A percentile compares a stretch with the other conserved stretches of the same genome.
Conservation (phyloP, 1,140 invertebrate genomes). For the Sesamia nonagrioides region DNA sequence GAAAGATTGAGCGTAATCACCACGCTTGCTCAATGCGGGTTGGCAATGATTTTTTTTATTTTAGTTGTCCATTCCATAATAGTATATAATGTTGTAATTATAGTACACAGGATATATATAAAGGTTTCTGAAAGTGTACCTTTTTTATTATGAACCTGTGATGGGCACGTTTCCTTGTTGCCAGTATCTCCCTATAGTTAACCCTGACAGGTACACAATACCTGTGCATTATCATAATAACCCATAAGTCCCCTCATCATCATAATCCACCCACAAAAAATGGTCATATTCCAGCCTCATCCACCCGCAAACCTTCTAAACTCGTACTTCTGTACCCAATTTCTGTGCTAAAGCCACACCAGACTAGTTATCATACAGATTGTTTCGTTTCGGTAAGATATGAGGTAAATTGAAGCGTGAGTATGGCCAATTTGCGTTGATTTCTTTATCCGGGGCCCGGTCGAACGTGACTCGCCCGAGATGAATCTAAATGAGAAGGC, state of each 20-base stretch:
- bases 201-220: neutral
- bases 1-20: too few species aligned
- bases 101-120: too few species aligned
- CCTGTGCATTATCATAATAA: neutral
- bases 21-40: too few species aligned
- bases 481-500: slow-evolving; percentile 67
- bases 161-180: too few species aligned
- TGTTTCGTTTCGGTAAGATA: slow-evolving; percentile 69
- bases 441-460: slow-evolving; percentile 72
- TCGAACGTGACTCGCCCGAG: slow-evolving; percentile 45
- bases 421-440: slow-evolving; percentile 76
- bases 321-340: neutral
- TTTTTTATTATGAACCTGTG: too few species aligned
- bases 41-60: too few species aligned
- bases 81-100: too few species aligned
- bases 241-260: neutral
- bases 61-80: too few species aligned
- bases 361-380: slow-evolving; percentile 68
- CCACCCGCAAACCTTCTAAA: neutral
- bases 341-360: slow-evolving; percentile 16
- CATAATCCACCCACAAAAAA: slow-evolving; percentile 16
- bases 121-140: too few species aligned
- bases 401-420: slow-evolving; percentile 62
- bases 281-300: neutral
- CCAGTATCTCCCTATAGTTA: neutral